These are phyloP conservation scores for Hiodon tergisus DNA, from an alignment of 2,113 vertebrate species.

Conservation along the genomic window DNA sequence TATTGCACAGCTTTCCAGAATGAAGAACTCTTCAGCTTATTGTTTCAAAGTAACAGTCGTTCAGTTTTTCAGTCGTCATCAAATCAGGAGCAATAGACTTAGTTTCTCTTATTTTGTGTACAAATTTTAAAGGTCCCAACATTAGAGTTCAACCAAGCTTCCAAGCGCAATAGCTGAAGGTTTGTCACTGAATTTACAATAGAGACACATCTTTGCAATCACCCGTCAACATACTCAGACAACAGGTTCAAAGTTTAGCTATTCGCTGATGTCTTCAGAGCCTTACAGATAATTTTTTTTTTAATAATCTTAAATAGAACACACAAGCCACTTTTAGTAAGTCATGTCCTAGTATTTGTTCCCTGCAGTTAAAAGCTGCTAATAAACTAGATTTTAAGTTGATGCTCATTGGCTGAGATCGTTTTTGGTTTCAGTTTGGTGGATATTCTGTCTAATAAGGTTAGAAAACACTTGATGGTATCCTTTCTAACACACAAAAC, in stretches of 20 bases:
- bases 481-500: no score
- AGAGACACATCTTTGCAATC: no score
- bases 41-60: slow-evolving; percentile 42
- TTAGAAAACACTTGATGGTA: no score
- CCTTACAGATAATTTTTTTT: background rate
- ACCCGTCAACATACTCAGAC: background rate
- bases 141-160: background rate
- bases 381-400: no score
- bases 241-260: background rate
- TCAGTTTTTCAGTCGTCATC: background rate
- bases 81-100: background rate
- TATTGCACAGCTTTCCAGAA: slow-evolving; percentile 57
- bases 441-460: no score
- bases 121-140: slow-evolving; percentile 6
- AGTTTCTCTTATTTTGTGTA: background rate
- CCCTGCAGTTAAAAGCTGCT: no score
- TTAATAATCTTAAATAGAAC: background rate
- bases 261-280: background rate
- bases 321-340: background rate
- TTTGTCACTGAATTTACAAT: background rate
- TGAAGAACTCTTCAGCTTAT: slow-evolving; percentile 36
- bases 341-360: no score
- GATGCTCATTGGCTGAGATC: no score
- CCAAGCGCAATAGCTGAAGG: background rate
- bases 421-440: no score